Percentiles rank a stretch among this genome's conserved stretches.
phyloP scores from a whole-genome alignment of 2,888 invertebrate genomes.

The Tipula lateralis region DNA sequence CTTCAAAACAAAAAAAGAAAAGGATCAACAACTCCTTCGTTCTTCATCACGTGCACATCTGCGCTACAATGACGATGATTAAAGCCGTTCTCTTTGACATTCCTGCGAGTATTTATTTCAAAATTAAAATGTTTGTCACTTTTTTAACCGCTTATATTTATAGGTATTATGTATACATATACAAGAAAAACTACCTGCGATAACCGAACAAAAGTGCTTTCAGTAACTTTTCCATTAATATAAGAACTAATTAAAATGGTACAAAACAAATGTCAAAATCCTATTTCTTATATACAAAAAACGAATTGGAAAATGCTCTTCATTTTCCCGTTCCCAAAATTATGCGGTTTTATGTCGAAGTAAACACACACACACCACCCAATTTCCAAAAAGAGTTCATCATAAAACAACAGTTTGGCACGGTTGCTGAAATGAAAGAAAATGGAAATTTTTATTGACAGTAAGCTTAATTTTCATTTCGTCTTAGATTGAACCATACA shows the following conservation, averaged over 20 bases:
- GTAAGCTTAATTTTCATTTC: conserved; percentile 1
- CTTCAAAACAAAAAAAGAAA: not conserved
- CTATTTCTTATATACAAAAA: not conserved
- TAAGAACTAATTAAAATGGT: not conserved
- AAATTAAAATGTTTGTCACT: not conserved
- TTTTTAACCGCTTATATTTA: not conserved
- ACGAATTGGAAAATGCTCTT: not conserved
- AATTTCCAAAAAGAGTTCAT: not conserved
- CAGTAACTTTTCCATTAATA: not conserved
- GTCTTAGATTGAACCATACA: not conserved
- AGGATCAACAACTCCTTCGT: not conserved
- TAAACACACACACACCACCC: not conserved
- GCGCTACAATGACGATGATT: not conserved
- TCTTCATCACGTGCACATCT: not conserved
- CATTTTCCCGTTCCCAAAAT: not conserved
- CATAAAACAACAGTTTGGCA: not conserved
- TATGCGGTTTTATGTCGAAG: no score
- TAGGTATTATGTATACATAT: not conserved
- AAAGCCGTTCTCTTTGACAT: not conserved
- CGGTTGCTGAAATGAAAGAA: not conserved
- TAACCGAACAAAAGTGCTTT: not conserved
- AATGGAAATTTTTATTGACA: conserved; percentile 1
- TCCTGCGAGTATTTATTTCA: not conserved
- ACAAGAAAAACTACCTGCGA: not conserved
- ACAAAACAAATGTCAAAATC: not conserved